phyloP scores from a whole-genome alignment of 1,140 invertebrate species.

The Adelges cooleyi region DNA sequence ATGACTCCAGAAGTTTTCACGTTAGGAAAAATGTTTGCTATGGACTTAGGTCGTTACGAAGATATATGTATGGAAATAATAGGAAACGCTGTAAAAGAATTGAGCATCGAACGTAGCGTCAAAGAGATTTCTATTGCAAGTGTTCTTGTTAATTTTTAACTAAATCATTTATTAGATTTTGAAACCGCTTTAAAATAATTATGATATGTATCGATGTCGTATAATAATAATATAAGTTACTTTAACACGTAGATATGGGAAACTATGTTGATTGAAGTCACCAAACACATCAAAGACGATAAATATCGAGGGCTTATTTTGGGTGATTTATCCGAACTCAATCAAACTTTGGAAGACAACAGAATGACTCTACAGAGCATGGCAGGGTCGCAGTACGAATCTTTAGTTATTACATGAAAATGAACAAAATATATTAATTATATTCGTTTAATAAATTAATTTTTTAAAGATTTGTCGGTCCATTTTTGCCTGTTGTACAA shows the following conservation, averaged over 20 bases:
- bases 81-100: conserved; percentile 74
- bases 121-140: conserved; percentile 52
- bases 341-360: conserved; percentile 72
- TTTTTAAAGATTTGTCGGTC: conserved; percentile 62
- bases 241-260: background rate
- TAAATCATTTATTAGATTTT: too few relatives aligned
- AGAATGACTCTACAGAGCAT: conserved; percentile 81
- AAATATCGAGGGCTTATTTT: conserved; percentile 57
- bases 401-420: conserved; percentile 5
- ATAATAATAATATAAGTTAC: too few relatives aligned
- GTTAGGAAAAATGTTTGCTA: conserved; percentile 78
- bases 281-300: conserved; percentile 40
- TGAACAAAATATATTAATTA: too few relatives aligned
- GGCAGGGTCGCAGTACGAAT: conserved; percentile 61
- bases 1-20: conserved; percentile 77
- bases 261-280: background rate
- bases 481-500: conserved; percentile 66
- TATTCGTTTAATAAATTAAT: too few relatives aligned
- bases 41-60: conserved; percentile 75
- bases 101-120: conserved; percentile 73
- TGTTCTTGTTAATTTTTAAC: too few relatives aligned
- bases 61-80: conserved; percentile 75
- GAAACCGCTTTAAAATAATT: too few relatives aligned
- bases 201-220: too few relatives aligned
- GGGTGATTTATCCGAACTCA: conserved; percentile 68